Percentiles rank a stretch among this genome's conserved stretches.
Conservation (phyloP, 2,888 invertebrate species). For the Mycalesis mineus region DNA sequence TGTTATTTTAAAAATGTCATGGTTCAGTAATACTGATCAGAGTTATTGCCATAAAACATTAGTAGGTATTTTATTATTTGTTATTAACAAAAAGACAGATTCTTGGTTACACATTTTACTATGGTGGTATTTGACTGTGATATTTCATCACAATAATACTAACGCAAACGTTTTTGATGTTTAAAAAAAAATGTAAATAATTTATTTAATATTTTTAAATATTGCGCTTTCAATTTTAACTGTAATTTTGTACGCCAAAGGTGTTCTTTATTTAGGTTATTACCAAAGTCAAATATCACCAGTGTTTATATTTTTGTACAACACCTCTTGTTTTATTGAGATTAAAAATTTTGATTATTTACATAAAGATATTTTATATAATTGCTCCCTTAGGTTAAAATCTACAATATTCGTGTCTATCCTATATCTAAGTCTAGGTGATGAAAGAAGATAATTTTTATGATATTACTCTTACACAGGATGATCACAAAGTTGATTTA, state of each 20-base stretch:
- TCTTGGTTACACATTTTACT: no score
- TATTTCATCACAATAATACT: no score
- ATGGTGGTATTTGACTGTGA: no score
- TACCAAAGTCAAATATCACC: neutral
- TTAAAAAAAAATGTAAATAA: no score
- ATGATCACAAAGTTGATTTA: neutral
- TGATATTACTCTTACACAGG: neutral
- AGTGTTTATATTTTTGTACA: neutral
- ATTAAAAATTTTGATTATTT: conserved; percentile 51
- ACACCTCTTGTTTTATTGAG: conserved; percentile 28
- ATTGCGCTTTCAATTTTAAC: no score
- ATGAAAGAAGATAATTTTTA: conserved; percentile 13
- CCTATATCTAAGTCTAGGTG: conserved; percentile 38
- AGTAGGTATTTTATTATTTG: no score
- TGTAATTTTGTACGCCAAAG: no score
- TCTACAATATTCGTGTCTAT: conserved; percentile 55
- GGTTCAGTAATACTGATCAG: conserved; percentile 4
- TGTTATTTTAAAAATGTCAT: neutral
- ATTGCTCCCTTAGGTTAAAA: conserved; percentile 73
- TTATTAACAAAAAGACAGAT: no score
- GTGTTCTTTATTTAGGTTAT: no score
- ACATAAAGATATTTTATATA: conserved; percentile 53
- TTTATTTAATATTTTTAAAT: no score
- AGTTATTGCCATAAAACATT: neutral
- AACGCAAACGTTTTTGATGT: no score